Evolutionary conservation across 92 coral and sea anemone genomes (phyloP).

Genomic region (Meandrina meandrites): DNA sequence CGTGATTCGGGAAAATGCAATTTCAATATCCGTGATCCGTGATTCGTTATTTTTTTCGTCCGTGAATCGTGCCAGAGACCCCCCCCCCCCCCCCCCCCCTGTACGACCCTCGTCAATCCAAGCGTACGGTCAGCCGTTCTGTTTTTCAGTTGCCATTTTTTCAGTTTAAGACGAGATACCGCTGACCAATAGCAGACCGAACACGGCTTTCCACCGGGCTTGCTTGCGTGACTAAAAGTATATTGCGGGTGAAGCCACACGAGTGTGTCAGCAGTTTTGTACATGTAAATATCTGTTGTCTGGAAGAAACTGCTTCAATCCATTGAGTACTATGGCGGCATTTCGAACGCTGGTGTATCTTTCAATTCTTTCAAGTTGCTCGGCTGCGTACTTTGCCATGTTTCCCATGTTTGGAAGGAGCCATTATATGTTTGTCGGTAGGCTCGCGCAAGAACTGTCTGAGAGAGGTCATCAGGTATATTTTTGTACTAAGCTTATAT

Average conservation of each 20-base stretch:
- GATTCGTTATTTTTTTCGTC: too few species aligned
- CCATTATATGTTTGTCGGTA: slow-evolving; percentile 24
- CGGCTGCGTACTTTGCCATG: slow-evolving; percentile 40
- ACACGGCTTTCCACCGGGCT: too few species aligned
- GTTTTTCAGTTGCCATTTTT: too few species aligned
- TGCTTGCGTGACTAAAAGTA: background rate
- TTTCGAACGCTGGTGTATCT: background rate
- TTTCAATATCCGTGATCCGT: too few species aligned
- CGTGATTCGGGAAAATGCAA: too few species aligned
- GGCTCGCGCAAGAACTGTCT: slow-evolving; percentile 38
- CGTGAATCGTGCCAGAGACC: too few species aligned
- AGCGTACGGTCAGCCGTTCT: too few species aligned
- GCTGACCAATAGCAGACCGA: background rate
- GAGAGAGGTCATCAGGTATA: slow-evolving; percentile 53
- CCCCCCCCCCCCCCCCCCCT: too few species aligned
- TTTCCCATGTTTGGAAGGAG: slow-evolving; percentile 51
- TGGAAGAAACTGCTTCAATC: background rate
- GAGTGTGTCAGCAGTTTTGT: background rate
- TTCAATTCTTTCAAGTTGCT: slow-evolving; percentile 24
- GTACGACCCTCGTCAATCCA: too few species aligned
- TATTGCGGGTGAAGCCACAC: background rate
- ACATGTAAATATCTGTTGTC: background rate
- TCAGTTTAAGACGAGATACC: background rate
- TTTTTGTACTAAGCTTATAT: too few species aligned
- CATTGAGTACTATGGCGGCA: background rate